Base-by-base conservation (phyloP, 1,140 invertebrate genomes). In the Aethina tumida region DNA sequence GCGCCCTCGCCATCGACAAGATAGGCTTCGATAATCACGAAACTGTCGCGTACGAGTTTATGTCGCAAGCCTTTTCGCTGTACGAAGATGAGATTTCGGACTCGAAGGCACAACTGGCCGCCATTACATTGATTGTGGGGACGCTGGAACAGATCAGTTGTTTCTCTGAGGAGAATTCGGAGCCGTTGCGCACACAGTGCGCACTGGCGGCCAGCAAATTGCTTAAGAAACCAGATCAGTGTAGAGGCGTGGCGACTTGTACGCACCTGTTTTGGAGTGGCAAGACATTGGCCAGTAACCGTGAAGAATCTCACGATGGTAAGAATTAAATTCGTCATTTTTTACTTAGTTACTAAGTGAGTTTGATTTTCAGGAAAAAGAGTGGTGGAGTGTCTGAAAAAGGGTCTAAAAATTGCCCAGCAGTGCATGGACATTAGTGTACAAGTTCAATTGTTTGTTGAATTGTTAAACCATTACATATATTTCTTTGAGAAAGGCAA, bases 51-150 rank as follows among this genome's bases (percentile, higher is more conserved):
- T 99, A 99, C 65, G 96, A 99, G 64, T 99, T 96, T 57, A 82
- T 98, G 58, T 96, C 95, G 15, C 94, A 97, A 66, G 81, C 82
- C 22, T 97, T 99, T 64, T 92, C 92, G 0, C 67, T 99, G 31
- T 98, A 98, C 55, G 96, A 99, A 63, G 96, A 99, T 60, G 96
- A 99, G 66, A 96, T 99, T 50, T 91, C 88, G 5, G 96, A 99
- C 58, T 95, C 90, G 29, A 96, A 97, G 61, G 89, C 93, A 17
- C 95, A 99, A 62, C 65, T 98, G 28, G 85, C 92, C 1, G 93
- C 93, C 10, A 93, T 99, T 28, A 93, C 90, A 0, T 67, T 98
- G 1, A 92, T 99, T 19, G 92, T 96, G 42, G 90, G 86, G 22
- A 96, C 94, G 0, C 81, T 98, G 41, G 92, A 98, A 60, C 86